Evolutionary conservation across 2,888 invertebrate species (phyloP).

Genomic region (Plebejus anna): DNA sequence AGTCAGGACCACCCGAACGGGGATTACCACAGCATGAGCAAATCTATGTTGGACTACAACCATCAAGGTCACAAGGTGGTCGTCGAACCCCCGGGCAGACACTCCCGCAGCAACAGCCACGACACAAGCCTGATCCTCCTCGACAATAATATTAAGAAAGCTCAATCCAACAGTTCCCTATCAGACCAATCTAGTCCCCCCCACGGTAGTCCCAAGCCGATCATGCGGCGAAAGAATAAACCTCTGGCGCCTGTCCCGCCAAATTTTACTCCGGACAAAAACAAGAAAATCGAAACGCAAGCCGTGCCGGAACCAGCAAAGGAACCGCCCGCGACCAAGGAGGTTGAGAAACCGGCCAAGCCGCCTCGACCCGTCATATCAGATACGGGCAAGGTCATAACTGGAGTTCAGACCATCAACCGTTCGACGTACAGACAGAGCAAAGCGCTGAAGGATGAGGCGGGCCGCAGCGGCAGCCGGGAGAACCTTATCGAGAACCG

Average conservation of each 20-base stretch:
- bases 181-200: conserved; percentile 85
- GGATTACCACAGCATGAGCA: conserved; percentile 64
- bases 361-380: conserved; percentile 81
- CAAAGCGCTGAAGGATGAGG: conserved; percentile 72
- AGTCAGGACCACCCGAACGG: conserved; percentile 65
- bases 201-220: conserved; percentile 86
- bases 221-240: conserved; percentile 86
- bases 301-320: conserved; percentile 44
- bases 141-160: conserved; percentile 76
- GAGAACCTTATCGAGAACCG: conserved; percentile 67
- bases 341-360: conserved; percentile 79
- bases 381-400: conserved; percentile 68
- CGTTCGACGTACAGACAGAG: conserved; percentile 77
- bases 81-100: conserved; percentile 56
- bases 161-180: conserved; percentile 84
- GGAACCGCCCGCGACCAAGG: conserved; percentile 53
- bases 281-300: conserved; percentile 53
- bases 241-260: conserved; percentile 86
- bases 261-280: conserved; percentile 76
- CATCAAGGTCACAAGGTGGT: conserved; percentile 43
- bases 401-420: conserved; percentile 81
- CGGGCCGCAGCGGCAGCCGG: conserved; percentile 59
- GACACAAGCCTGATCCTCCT: conserved; percentile 78
- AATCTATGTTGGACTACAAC: conserved; percentile 66
- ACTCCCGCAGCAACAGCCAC: conserved; percentile 80